These are phyloP conservation scores for Gibbula magus DNA, from an alignment of 2,888 invertebrate species.

Conservation along the genomic window DNA sequence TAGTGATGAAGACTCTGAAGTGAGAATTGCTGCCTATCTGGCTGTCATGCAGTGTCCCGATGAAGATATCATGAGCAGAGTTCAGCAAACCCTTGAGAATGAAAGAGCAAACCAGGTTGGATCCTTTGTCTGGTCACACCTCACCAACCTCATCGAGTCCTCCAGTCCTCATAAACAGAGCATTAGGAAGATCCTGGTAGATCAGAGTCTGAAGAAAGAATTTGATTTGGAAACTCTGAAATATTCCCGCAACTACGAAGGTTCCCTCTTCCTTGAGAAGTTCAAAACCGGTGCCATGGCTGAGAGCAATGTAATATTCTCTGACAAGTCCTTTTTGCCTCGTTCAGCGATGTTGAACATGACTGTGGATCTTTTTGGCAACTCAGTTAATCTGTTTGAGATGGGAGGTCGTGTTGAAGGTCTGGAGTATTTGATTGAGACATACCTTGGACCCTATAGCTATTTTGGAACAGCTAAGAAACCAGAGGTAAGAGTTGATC, in stretches of 20 bases:
- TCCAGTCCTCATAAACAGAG: constrained; percentile 88
- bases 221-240: constrained; percentile 91
- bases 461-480: constrained; percentile 74
- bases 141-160: constrained; percentile 90
- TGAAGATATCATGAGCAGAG: constrained; percentile 83
- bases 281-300: constrained; percentile 80
- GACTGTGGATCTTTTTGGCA: constrained; percentile 80
- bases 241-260: constrained; percentile 93
- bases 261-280: constrained; percentile 85
- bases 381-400: constrained; percentile 90
- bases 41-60: constrained; percentile 93
- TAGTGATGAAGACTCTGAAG: constrained; percentile 85
- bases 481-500: not conserved
- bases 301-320: constrained; percentile 74
- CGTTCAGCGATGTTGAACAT: constrained; percentile 72
- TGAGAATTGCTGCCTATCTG: constrained; percentile 90
- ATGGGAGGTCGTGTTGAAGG: constrained; percentile 89
- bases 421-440: constrained; percentile 88
- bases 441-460: constrained; percentile 84
- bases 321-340: constrained; percentile 72
- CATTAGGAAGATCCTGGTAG: constrained; percentile 88
- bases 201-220: constrained; percentile 85
- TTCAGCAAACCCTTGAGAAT: constrained; percentile 77
- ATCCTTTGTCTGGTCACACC: constrained; percentile 95
- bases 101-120: constrained; percentile 84